Evolutionary conservation across 1,140 invertebrate species (phyloP).

Genomic region (Paraescarpia echinospica): DNA sequence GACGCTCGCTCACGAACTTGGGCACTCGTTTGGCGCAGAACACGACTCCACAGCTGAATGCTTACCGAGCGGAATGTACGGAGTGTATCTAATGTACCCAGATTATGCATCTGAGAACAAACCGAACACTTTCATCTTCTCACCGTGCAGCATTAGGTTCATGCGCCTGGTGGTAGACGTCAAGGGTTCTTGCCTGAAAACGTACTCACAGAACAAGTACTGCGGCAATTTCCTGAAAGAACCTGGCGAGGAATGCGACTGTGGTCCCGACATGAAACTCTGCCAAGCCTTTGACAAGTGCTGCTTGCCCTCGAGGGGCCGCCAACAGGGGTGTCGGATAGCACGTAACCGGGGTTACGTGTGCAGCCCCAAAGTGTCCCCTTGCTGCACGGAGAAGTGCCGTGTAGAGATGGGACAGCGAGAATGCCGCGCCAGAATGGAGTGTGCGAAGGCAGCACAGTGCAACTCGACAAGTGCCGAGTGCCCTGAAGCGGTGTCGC

Average conservation of each 20-base stretch:
- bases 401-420: background rate
- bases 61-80: background rate
- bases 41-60: background rate
- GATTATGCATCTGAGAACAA: background rate
- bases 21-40: background rate
- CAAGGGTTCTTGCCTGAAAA: background rate
- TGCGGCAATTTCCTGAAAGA: background rate
- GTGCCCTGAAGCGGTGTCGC: background rate
- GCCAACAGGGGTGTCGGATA: background rate
- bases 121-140: background rate
- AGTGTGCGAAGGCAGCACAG: background rate
- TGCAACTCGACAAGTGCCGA: background rate
- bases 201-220: background rate
- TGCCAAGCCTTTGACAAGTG: background rate
- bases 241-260: background rate
- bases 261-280: background rate
- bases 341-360: background rate
- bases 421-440: background rate
- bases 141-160: background rate
- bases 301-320: background rate
- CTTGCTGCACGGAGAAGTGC: background rate
- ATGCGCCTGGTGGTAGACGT: background rate
- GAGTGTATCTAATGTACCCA: background rate
- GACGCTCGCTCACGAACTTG: background rate
- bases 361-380: background rate